Conservation (phyloP, 1,140 invertebrate genomes). For the Papilio xuthus region DNA sequence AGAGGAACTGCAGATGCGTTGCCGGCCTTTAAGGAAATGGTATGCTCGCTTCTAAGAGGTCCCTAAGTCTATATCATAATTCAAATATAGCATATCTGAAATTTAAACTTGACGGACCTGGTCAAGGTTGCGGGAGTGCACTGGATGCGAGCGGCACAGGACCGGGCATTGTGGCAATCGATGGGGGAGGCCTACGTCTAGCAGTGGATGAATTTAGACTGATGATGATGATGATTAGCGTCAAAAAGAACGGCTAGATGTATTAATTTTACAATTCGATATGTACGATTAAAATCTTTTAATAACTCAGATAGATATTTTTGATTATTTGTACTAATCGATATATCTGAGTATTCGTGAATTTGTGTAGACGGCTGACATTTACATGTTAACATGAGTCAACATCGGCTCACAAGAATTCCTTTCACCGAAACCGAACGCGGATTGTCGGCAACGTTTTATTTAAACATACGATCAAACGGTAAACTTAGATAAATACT, state of each 20-base stretch:
- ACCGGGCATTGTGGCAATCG: too few relatives aligned
- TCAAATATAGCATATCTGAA: too few relatives aligned
- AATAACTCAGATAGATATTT: not conserved
- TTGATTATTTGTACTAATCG: constrained; percentile 6
- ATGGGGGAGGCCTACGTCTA: too few relatives aligned
- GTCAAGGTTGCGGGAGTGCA: too few relatives aligned
- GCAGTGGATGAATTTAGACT: too few relatives aligned
- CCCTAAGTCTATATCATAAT: too few relatives aligned
- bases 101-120: too few relatives aligned
- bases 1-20: too few relatives aligned
- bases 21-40: too few relatives aligned
- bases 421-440: constrained; percentile 60
- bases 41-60: too few relatives aligned
- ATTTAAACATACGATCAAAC: constrained; percentile 51
- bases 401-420: constrained; percentile 30
- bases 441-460: constrained; percentile 51
- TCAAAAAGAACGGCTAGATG: not conserved
- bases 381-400: constrained; percentile 42
- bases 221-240: too few relatives aligned
- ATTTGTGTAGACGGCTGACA: constrained; percentile 26
- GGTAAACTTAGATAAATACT: constrained; percentile 41
- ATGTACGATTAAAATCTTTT: not conserved
- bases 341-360: constrained; percentile 12
- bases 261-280: not conserved
- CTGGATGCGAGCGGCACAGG: too few relatives aligned